A percentile compares a stretch with the other conserved stretches of the same genome.
Conservation (phyloP, 2,888 invertebrate genomes). For the Pristionchus arcanus region DNA sequence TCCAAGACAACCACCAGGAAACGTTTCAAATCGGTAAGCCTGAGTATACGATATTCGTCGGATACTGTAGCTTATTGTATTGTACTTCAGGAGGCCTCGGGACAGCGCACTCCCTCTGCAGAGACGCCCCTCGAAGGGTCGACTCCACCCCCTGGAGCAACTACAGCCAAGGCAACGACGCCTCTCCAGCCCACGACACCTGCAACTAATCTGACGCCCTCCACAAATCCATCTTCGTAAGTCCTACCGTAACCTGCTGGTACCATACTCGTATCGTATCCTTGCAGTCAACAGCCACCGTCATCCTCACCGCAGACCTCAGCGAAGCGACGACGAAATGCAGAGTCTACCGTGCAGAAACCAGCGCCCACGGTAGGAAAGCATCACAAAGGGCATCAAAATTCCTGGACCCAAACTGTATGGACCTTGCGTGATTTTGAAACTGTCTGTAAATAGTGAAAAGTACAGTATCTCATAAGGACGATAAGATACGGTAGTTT, state of each 20-base stretch:
- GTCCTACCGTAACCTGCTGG: neutral
- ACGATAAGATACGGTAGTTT: neutral
- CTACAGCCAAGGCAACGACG: neutral
- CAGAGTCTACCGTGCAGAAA: neutral
- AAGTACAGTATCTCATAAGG: neutral
- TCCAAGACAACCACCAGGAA: neutral
- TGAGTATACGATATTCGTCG: neutral
- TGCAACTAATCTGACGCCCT: neutral
- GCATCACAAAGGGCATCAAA: no score
- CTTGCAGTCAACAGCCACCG: neutral
- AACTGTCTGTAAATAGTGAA: no score
- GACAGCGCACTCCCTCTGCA: neutral
- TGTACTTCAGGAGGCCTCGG: neutral
- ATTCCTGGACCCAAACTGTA: no score
- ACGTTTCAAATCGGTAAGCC: neutral
- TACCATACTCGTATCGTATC: no score
- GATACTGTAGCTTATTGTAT: no score
- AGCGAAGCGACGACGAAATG: neutral
- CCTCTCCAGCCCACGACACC: neutral
- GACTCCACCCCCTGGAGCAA: neutral
- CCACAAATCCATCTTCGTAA: neutral
- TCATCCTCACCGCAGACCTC: neutral
- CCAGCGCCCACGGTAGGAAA: neutral
- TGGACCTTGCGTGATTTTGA: no score
- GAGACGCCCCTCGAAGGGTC: neutral